phyloP scores from a whole-genome alignment of 2,888 invertebrate genomes.

The Xylocampa areola region DNA sequence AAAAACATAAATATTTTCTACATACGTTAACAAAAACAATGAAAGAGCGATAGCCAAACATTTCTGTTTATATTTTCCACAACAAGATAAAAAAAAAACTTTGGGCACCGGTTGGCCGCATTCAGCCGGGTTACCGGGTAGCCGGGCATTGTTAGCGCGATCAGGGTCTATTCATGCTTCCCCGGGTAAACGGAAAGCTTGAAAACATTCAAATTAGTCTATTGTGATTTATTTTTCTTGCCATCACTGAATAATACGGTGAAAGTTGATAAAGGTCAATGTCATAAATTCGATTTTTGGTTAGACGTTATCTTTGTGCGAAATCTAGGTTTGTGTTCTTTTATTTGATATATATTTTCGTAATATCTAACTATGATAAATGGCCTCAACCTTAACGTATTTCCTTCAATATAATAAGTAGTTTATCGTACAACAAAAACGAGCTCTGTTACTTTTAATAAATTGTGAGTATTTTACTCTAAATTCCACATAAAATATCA shows the following conservation, averaged over 20 bases:
- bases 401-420: conserved; percentile 18
- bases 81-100: conserved; percentile 73
- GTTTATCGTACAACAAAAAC: no score
- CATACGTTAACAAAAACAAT: conserved; percentile 78
- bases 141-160: conserved; percentile 78
- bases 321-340: conserved; percentile 30
- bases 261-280: conserved; percentile 71
- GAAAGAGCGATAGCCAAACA: conserved; percentile 77
- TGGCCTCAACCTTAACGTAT: conserved; percentile 19
- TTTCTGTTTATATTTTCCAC: conserved; percentile 79
- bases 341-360: conserved; percentile 43
- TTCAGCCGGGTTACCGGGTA: conserved; percentile 68
- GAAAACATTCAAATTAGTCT: conserved; percentile 85
- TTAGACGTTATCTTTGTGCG: conserved; percentile 25
- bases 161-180: conserved; percentile 79
- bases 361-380: conserved; percentile 44
- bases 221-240: conserved; percentile 83
- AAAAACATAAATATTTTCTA: conserved; percentile 71
- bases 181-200: conserved; percentile 75
- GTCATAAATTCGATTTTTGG: conserved; percentile 53
- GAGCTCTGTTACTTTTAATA: neutral
- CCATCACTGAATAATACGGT: conserved; percentile 70
- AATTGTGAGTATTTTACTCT: no score
- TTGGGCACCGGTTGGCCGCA: conserved; percentile 71
- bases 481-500: no score